Conservation (phyloP, 2,888 invertebrate species). For the Sinodicranocentrus sp. region DNA sequence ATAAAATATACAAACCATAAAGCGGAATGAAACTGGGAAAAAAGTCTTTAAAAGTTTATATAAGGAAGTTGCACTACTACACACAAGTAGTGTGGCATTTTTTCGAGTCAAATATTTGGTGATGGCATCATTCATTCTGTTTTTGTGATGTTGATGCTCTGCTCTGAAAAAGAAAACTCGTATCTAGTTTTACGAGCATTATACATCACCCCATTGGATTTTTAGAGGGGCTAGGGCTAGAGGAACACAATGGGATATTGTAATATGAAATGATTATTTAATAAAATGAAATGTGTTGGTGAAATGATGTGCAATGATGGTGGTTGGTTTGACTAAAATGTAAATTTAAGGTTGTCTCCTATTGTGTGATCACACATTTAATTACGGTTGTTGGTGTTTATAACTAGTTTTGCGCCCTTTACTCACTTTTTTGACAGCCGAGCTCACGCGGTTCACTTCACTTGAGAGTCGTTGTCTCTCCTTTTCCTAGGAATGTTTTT, state of each 20-base stretch:
- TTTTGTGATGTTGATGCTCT: background rate
- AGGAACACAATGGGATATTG: too few relatives aligned
- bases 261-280: conserved; percentile 1
- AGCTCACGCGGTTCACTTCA: conserved; percentile 7
- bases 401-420: conserved; percentile 41
- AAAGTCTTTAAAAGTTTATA: background rate
- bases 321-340: conserved; percentile 33
- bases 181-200: too few relatives aligned
- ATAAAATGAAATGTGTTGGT: background rate
- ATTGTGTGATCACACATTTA: conserved; percentile 57
- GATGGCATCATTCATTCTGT: conserved; percentile 1
- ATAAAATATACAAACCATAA: conserved; percentile 26
- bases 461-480: background rate
- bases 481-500: background rate
- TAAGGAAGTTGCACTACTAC: background rate
- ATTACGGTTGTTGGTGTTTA: conserved; percentile 33
- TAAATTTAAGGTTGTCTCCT: conserved; percentile 52
- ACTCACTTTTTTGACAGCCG: conserved; percentile 14
- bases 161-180: too few relatives aligned
- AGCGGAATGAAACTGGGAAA: background rate
- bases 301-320: conserved; percentile 11
- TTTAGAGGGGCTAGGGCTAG: too few relatives aligned
- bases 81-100: background rate
- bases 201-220: too few relatives aligned
- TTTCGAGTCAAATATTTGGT: conserved; percentile 4